Conservation (phyloP, 2,797 vertebrate genomes). For the Myotis pilosus region DNA sequence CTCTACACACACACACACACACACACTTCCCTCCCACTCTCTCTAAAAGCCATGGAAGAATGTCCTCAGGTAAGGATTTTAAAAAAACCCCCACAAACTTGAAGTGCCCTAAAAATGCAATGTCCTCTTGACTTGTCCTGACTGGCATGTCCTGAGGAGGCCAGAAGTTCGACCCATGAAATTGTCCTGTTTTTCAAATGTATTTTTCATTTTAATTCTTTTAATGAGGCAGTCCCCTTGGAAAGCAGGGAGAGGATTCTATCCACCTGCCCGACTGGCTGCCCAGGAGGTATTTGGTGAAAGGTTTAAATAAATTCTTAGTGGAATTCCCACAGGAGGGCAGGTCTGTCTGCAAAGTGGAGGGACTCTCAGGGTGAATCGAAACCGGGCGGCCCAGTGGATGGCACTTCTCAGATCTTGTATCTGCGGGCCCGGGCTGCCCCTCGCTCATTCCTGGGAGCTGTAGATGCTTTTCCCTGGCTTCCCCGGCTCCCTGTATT, state of each 20-base stretch:
- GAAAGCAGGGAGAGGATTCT: neutral
- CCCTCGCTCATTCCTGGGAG: too few relatives aligned
- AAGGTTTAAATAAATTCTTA: neutral
- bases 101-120: neutral
- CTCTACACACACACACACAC: too few relatives aligned
- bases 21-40: neutral
- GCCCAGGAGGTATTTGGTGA: neutral
- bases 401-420: neutral
- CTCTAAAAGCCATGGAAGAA: neutral
- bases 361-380: neutral
- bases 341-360: neutral
- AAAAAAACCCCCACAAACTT: neutral
- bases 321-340: neutral
- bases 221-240: neutral
- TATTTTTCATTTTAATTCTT: neutral
- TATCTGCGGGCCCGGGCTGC: accelerated
- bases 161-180: too few relatives aligned
- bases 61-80: neutral
- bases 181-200: neutral
- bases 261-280: neutral
- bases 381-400: neutral
- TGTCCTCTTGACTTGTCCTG: neutral
- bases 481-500: neutral
- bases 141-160: neutral
- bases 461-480: neutral